Conservation (phyloP, 2,113 vertebrate species). For the Catharus minimus region DNA sequence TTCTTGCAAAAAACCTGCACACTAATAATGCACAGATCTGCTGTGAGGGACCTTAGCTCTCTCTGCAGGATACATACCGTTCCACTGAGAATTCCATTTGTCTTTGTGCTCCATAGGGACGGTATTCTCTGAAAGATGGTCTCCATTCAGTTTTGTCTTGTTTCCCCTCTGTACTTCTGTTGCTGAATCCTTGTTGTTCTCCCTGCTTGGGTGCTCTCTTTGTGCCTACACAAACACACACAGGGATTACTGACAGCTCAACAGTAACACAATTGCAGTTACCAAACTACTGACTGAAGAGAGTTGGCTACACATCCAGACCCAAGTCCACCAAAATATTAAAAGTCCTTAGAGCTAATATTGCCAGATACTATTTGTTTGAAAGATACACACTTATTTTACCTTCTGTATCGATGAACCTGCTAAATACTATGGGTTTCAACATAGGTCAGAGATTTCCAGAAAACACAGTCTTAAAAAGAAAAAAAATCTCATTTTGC, state of each 20-base stretch:
- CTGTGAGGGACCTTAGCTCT: not conserved
- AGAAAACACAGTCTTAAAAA: not conserved
- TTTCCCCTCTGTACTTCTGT: conserved; percentile 59
- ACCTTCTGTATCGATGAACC: not conserved
- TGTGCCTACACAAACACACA: conserved; percentile 48
- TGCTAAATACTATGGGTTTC: not conserved
- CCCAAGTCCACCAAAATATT: not conserved
- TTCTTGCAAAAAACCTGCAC: not conserved
- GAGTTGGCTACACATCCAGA: not conserved
- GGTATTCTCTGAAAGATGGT: conserved; percentile 59
- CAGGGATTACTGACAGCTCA: not conserved
- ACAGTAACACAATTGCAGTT: not conserved
- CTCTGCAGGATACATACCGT: conserved; percentile 65
- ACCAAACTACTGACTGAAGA: not conserved
- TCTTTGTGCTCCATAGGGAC: conserved; percentile 53
- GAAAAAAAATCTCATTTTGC: not conserved
- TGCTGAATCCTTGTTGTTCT: conserved; percentile 60
- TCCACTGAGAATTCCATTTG: conserved; percentile 66
- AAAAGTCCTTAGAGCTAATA: not conserved
- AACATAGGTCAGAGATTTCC: not conserved
- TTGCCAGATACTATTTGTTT: not conserved
- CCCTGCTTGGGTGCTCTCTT: conserved; percentile 55
- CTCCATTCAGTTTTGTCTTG: conserved; percentile 70
- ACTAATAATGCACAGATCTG: not conserved
- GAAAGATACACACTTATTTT: not conserved